Base-by-base conservation (phyloP, 2,797 vertebrate species). In the Otolemur crassicaudatus region DNA sequence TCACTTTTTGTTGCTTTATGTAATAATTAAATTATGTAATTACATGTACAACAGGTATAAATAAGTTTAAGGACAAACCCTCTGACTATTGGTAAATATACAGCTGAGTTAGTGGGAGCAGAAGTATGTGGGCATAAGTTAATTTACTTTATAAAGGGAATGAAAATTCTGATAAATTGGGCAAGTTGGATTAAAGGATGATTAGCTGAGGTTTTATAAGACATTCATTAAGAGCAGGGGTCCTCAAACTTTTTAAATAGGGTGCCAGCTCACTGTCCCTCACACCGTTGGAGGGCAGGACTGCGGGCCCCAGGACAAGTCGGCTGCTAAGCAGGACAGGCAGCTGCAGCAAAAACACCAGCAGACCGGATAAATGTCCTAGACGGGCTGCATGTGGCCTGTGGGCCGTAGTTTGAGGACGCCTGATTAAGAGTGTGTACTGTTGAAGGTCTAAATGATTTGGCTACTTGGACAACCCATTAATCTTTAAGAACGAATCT, bases 1-100 rank as follows among this genome's bases (percentile, higher is more conserved):
- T 63, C 31, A 29, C 22, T 76, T 87, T 96, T 75, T 93, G n/a
- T 91, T 90, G 43, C 25, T 37, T 94, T 82, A 75, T 86, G 40
- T 72, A 92, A 92, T 92, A 79, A 83, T 91, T 77, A 87, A 89
- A 87, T 94, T 84, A 85, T 82, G 34, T 95, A 58, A 94, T 91
- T 86, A 77, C 17, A 27, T 65, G 25, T 86, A 79, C 53, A 85
- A 34, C 40, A 49, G 80, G 17, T 70, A 85, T 82, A 85, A 92
- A 27, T 69, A 92, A 94, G 37, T 88, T 83, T 79, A 75, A 58
- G 67, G 85, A 94, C 56, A 81, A 93, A 73, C 25, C 12, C 37
- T 37, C 22, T 95, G 77, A 93, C 53, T 77, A 19, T 77, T 79
- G 11, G 40, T 94, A 87, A 91, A 77, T 70, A 27, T 11, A 58